Evolutionary conservation across 2,113 vertebrate genomes (phyloP), one percentile per base, ranked within the genome.

Genomic region (Seriola aureovittata): DNA sequence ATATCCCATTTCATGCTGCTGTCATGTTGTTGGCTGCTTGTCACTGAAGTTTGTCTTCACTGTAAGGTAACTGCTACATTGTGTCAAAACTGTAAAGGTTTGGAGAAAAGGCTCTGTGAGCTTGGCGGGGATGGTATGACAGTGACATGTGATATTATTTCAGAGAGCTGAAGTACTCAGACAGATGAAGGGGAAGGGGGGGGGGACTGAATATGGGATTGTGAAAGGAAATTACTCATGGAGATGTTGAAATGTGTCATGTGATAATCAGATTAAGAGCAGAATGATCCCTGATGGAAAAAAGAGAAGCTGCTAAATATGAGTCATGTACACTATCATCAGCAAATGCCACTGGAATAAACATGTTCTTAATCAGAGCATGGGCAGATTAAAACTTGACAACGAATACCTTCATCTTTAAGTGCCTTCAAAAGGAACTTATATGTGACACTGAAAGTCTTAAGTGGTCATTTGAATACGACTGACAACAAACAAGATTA

Each of bases 191-290:
- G 58, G 62, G 59, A 74, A 54, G 64, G 40, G 40, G 40, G 40
- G 8, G 40, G 40, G 40, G 40, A 79, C 69, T 86, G 40, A 42
- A 42, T 42, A 72, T 7, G 21, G 72, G 78, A 84, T 77, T 81
- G 85, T 64, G 75, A 70, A 81, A 80, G 78, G 63, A 86, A 86
- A 93, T 92, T 93, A 92, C 71, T 78, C 73, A 82, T 48, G 80
- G 77, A 89, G 85, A 90, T 88, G 69, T 77, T 78, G 71, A 92
- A 90, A 92, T 87, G 87, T 92, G 88, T 85, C 79, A 14, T 87
- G 80, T 86, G 70, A 69, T 92, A 90, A 92, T 93, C 90, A 90
- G 88, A 92, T 89, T 92, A 85, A 89, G 29, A 83, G 60, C 46
- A 79, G 57, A 70, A 85, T 86, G 89, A 91, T 87, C 88, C 71